Percentiles rank a stretch among this genome's conserved stretches.
Evolutionary conservation across 2,113 vertebrate species (phyloP).

Genomic region (Polypterus senegalus): DNA sequence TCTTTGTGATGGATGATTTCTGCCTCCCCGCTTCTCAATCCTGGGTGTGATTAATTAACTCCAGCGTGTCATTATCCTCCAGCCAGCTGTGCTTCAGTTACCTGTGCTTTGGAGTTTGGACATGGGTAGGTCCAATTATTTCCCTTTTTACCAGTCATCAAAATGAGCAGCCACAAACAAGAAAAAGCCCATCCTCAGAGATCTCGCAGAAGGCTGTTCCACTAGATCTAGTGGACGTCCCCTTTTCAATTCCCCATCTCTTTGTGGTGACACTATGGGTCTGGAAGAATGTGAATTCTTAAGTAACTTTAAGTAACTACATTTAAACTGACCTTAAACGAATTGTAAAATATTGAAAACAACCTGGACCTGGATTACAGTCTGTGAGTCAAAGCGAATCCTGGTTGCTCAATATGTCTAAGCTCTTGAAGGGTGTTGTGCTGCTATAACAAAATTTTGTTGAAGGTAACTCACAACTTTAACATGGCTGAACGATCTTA

Average conservation of each 20-base stretch:
- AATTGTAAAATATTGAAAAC: no score
- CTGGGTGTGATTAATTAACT: neutral
- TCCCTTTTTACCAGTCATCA: neutral
- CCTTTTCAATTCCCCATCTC: neutral
- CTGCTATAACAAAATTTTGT: no score
- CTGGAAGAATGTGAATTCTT: no score
- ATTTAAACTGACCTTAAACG: no score
- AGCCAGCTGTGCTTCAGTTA: neutral
- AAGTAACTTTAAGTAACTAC: no score
- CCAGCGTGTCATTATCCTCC: neutral
- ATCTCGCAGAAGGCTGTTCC: neutral
- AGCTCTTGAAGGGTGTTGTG: no score
- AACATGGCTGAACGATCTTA: no score
- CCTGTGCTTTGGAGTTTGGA: neutral
- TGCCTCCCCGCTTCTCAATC: neutral
- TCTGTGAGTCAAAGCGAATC: no score
- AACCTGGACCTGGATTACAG: no score
- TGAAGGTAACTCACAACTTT: no score
- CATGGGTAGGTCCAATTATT: neutral
- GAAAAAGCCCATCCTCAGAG: no score
- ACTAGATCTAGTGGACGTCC: neutral
- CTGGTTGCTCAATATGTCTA: no score
- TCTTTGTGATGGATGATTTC: conserved; percentile 1
- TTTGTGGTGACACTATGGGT: neutral
- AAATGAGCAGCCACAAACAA: neutral